Base-by-base conservation (phyloP, 2,797 vertebrate genomes). In the Novumbra hubbsi region DNA sequence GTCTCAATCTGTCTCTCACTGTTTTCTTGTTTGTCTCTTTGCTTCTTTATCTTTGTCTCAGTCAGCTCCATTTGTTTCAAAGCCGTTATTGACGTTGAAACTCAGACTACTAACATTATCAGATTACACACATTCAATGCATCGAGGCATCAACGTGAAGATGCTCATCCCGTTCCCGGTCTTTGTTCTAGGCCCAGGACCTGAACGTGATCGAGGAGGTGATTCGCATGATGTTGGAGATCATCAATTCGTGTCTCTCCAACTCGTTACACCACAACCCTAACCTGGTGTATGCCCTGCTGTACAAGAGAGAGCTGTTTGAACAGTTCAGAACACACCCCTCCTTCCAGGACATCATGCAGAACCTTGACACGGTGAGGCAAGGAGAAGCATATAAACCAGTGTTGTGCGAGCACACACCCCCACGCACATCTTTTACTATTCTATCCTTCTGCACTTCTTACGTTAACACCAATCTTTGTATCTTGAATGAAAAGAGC, bases 311-410 rank as follows among this genome's bases (percentile, higher is more conserved):
- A 14, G 98, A 99, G 83, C 96, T 99, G 49, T 99, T 99, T 3
- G 97, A 99, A 88, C 97, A 99, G 81, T 99, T 99, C 76, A 92
- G 95, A 74, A 96, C 92, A 11, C 97, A 99, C 81, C 97, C 98
- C 3, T 98, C 96, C 71, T 99, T 99, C 92, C 97, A 98, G 88
- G 97, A 99, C 89, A 95, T 99, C 88, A 99, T 98, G 97, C 97
- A 98, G 80, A 99, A 99, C 86, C 94, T 99, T 55, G 97, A 98
- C 80, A 95, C 96, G 94, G 98, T 99, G 83, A 94, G 96, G 38
- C 28, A 19, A 11, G 3, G 19, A 27, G 16, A 71, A 27, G n/a
- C 30, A 57, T 50, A 41, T 12, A 0, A 32, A 28, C n/a, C n/a
- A n/a, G n/a, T n/a, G n/a, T n/a, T n/a, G n/a, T 34, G 27, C 34